Evolutionary conservation across 35 echinoderm and acorn worm species (phyloP), one percentile per base, ranked within the genome.

Genomic region (Hemicentrotus pulcherrimus): DNA sequence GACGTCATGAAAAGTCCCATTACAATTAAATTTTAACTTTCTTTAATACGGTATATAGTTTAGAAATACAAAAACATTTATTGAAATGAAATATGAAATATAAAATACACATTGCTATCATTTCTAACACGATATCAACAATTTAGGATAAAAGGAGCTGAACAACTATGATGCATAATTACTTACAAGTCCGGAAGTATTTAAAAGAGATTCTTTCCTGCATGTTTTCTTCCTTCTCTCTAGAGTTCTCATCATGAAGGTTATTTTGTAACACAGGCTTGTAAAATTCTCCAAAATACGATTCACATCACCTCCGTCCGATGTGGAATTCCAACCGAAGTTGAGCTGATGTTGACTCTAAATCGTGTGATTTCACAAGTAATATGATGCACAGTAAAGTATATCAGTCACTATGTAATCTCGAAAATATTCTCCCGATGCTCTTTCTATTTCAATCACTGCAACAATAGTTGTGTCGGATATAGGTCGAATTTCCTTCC

Each of bases 181-280:
- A 90, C 88, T 90, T 90, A 90, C 88, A 47, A 90, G 88, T 5
- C 88, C 88, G 15, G 88, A 90, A 15, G 88, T 90, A 47, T 90
- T 90, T 45, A 90, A 45, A 33, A 47, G 32, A 47, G 88, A 90
- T 47, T 90, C 88, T 30, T 90, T 90, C 32, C 88, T 13, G 88
- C 88, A 90, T 19, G 32, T 90, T 32, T 90, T 90, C 88, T 90
- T 90, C 88, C 32, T 90, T 90, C 88, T 90, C 32, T 90, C 88
- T 10, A 90, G 31, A 45, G 88, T 90, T 90, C 88, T 90, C 88
- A 90, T 90, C 32, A 46, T 90, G 88, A 90, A 22, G 28, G 3
- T n/a, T 78, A 22, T 18, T n/a, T 78, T n/a, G 35, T n/a, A 78
- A 78, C 5, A n/a, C 5, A 0, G 18, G 19, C 65, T 24, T 78